Percentiles rank a stretch among this genome's conserved stretches.
Conservation (phyloP, 2,113 vertebrate genomes). For the Aleadryas rufinucha region DNA sequence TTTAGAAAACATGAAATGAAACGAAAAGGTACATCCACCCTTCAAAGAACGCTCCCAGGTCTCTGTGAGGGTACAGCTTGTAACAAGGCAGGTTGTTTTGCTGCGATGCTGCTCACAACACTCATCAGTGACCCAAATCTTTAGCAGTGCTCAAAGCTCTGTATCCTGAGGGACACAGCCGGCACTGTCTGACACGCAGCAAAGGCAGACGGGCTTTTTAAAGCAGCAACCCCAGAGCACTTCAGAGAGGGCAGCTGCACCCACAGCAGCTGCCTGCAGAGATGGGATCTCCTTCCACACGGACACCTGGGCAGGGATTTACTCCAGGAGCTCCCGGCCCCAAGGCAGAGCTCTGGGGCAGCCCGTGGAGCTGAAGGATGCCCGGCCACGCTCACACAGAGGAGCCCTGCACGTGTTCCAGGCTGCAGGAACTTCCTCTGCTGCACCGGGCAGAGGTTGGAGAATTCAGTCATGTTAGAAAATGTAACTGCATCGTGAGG, state of each 20-base stretch:
- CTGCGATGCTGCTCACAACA: background rate
- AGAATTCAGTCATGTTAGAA: background rate
- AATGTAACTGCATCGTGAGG: background rate
- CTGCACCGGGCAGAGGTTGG: background rate
- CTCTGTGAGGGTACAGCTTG: background rate
- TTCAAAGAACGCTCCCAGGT: background rate
- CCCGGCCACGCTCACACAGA: background rate
- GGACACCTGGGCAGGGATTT: background rate
- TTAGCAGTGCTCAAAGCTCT: background rate
- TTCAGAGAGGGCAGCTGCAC: background rate
- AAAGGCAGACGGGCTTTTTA: background rate
- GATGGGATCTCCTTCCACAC: background rate
- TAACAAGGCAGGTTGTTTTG: background rate
- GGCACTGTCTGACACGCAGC: accelerated
- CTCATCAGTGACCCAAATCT: background rate
- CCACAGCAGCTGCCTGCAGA: background rate
- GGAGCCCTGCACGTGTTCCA: background rate
- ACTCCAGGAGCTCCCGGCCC: accelerated
- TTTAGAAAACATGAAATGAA: background rate
- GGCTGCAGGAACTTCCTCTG: background rate
- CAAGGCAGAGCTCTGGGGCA: background rate
- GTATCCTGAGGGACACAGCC: background rate
- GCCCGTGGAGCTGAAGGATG: accelerated
- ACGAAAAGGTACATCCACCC: background rate
- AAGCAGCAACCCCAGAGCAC: background rate